phyloP scores from a whole-genome alignment of 2,113 vertebrate genomes.

The Butorides virescens region DNA sequence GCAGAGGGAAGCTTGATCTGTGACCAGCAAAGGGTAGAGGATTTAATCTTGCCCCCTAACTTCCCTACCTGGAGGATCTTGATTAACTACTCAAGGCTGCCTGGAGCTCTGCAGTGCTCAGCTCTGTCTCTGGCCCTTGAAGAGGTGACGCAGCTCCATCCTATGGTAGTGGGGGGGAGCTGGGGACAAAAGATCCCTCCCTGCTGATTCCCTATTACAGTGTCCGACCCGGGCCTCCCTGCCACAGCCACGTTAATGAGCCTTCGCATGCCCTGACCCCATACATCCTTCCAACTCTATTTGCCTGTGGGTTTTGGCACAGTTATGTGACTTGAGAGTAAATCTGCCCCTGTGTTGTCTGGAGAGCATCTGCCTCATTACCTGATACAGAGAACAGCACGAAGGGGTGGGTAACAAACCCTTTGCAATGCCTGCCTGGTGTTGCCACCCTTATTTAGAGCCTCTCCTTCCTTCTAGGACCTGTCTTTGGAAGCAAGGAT shows the following conservation, averaged over 20 bases:
- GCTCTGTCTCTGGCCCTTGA: not conserved
- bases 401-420: fast-evolving
- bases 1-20: fast-evolving
- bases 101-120: not conserved
- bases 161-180: too few relatives aligned
- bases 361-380: not conserved
- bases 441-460: not conserved
- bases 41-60: not conserved
- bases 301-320: fast-evolving
- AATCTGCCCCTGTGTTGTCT: too few relatives aligned
- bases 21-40: too few relatives aligned
- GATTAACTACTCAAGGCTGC: not conserved
- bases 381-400: fast-evolving
- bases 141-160: not conserved
- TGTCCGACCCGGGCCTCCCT: not conserved
- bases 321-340: too few relatives aligned
- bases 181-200: not conserved
- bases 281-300: not conserved
- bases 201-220: too few relatives aligned
- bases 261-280: not conserved
- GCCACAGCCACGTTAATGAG: not conserved
- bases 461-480: constrained; percentile 72
- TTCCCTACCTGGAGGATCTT: not conserved
- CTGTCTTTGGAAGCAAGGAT: constrained; percentile 95
- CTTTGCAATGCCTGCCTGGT: fast-evolving